These are phyloP conservation scores for Pachyseris speciosa DNA, from an alignment of 64 coral and sea anemone species.

Conservation along the genomic window DNA sequence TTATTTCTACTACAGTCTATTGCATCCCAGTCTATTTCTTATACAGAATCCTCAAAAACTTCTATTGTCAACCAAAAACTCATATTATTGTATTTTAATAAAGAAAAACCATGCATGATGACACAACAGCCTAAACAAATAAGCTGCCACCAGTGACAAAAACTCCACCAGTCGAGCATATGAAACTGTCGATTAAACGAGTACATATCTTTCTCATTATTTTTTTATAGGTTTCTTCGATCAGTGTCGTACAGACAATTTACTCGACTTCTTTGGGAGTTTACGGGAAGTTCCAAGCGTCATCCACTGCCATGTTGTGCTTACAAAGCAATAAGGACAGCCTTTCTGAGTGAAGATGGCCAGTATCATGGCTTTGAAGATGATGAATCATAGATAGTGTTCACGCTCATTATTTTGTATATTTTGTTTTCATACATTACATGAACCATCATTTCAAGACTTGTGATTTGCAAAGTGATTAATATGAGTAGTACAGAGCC, in stretches of 20 bases:
- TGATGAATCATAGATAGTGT: not conserved
- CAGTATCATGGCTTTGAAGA: slow-evolving; percentile 1
- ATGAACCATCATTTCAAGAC: not conserved
- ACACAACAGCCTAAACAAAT: too few relatives aligned
- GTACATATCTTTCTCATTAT: too few relatives aligned
- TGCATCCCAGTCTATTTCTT: too few relatives aligned
- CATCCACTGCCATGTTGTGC: slow-evolving; percentile 9
- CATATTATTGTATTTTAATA: too few relatives aligned
- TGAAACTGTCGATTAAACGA: too few relatives aligned
- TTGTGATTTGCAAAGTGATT: not conserved
- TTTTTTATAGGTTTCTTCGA: not conserved
- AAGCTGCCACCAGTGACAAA: too few relatives aligned
- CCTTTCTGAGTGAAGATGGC: not conserved
- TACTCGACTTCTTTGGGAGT: not conserved
- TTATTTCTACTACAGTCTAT: too few relatives aligned
- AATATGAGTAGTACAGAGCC: not conserved
- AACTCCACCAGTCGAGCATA: too few relatives aligned
- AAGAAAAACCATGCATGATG: too few relatives aligned
- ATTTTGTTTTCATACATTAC: not conserved
- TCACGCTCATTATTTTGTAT: not conserved
- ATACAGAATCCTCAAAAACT: too few relatives aligned
- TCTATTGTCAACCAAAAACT: too few relatives aligned
- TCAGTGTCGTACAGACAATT: slow-evolving; percentile 24
- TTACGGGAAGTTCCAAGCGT: not conserved
- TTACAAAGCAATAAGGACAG: not conserved